Conservation (phyloP, 1,140 invertebrate genomes). For the Leptopilina clavipes region DNA sequence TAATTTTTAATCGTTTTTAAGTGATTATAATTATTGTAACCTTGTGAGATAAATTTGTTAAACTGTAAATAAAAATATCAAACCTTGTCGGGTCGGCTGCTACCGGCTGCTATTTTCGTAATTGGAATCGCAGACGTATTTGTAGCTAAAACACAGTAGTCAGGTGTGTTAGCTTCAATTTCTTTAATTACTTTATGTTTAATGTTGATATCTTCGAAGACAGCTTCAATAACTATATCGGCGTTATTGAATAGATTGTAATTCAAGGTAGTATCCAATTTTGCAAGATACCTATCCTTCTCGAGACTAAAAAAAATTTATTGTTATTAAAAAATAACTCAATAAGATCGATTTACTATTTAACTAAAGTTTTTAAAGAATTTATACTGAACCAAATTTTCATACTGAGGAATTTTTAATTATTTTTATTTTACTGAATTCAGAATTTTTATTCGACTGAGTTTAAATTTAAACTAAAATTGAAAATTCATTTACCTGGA, state of each 20-base stretch:
- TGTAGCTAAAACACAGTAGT: constrained; percentile 96
- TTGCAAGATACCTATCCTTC: constrained; percentile 86
- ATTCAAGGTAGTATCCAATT: constrained; percentile 86
- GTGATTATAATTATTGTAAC: neutral
- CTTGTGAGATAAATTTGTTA: neutral
- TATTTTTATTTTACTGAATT: too few relatives aligned
- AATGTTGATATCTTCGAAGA: constrained; percentile 97
- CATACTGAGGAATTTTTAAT: too few relatives aligned
- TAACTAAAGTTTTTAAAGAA: too few relatives aligned
- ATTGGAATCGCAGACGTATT: constrained; percentile 99
- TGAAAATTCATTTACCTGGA: constrained; percentile 66
- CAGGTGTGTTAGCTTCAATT: constrained; percentile 89
- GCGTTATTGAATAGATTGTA: constrained; percentile 92
- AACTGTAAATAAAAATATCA: constrained; percentile 60
- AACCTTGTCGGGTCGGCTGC: constrained; percentile 94
- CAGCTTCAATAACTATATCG: constrained; percentile 98
- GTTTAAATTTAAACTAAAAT: too few relatives aligned
- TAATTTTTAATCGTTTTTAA: too few relatives aligned
- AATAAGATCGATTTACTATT: too few relatives aligned
- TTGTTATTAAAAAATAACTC: neutral
- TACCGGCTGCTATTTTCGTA: constrained; percentile 93
- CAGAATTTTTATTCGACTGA: neutral
- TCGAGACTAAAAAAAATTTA: constrained; percentile 76
- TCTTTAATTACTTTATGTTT: constrained; percentile 99
- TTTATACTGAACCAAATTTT: too few relatives aligned